Conservation (phyloP, 35 echinoderm and acorn worm genomes). For the Hemicentrotus pulcherrimus region DNA sequence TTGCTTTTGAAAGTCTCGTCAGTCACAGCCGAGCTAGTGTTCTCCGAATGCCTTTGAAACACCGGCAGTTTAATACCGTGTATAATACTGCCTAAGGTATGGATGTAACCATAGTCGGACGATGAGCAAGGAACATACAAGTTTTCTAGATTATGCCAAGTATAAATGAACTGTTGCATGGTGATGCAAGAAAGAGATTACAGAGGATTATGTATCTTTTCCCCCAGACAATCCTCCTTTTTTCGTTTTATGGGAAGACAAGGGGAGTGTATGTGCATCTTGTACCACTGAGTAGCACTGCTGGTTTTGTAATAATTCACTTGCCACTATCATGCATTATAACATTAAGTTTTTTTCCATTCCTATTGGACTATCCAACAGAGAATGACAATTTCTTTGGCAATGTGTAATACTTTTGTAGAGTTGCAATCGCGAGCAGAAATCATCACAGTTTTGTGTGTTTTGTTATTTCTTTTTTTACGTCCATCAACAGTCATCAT, state of each 20-base stretch:
- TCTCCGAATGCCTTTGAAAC: too few species aligned
- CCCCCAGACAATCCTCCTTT: not conserved
- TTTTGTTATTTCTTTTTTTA: not conserved
- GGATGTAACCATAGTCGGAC: too few species aligned
- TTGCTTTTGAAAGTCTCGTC: too few species aligned
- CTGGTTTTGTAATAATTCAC: too few species aligned
- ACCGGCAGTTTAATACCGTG: too few species aligned
- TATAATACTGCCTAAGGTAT: too few species aligned
- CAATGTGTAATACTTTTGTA: not conserved
- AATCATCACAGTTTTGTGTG: not conserved
- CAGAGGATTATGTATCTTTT: not conserved
- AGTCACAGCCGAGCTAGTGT: too few species aligned
- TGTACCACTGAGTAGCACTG: too few species aligned
- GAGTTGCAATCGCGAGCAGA: not conserved
- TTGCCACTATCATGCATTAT: not conserved
- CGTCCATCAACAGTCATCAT: not conserved
- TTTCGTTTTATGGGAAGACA: not conserved
- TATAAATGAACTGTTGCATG: not conserved
- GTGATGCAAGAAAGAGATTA: not conserved
- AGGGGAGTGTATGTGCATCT: not conserved
- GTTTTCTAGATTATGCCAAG: not conserved
- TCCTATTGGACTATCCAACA: not conserved
- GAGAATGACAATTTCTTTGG: not conserved
- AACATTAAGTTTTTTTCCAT: not conserved
- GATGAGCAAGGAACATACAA: too few species aligned